phyloP scores from a whole-genome alignment of 1,140 invertebrate species.

The Harpegnathos saltator region DNA sequence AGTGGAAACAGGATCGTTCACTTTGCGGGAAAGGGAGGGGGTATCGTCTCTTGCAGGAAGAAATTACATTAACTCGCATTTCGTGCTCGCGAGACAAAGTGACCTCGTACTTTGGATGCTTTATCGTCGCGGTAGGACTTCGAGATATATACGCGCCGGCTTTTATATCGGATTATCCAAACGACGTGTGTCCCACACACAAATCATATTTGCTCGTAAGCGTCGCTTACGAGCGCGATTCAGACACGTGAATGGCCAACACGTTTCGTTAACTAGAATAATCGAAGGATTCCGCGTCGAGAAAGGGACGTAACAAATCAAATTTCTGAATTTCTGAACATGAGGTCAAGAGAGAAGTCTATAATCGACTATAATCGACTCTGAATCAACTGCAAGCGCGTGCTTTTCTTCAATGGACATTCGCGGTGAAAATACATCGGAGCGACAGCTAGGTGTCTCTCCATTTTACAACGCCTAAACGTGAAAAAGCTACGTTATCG shows the following conservation, averaged over 20 bases:
- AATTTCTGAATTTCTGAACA: too few species aligned
- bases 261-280: neutral
- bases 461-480: too few species aligned
- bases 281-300: slow-evolving; percentile 15
- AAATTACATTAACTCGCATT: slow-evolving; percentile 14
- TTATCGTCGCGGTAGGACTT: slow-evolving; percentile 19
- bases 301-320: too few species aligned
- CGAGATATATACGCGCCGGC: neutral
- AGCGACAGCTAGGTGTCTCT: too few species aligned
- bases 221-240: slow-evolving; percentile 12
- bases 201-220: slow-evolving; percentile 34
- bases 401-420: too few species aligned
- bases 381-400: too few species aligned
- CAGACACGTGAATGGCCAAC: neutral
- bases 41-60: neutral
- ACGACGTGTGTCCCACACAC: slow-evolving; percentile 30
- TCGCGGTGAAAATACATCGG: too few species aligned
- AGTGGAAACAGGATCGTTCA: slow-evolving; percentile 14
- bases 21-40: neutral
- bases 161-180: slow-evolving; percentile 45
- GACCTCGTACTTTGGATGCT: slow-evolving; percentile 28
- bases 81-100: slow-evolving; percentile 12
- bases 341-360: too few species aligned
- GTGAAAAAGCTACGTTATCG: too few species aligned
- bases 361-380: too few species aligned